phyloP scores from a whole-genome alignment of 2,888 invertebrate genomes.

The Anorthoa munda region DNA sequence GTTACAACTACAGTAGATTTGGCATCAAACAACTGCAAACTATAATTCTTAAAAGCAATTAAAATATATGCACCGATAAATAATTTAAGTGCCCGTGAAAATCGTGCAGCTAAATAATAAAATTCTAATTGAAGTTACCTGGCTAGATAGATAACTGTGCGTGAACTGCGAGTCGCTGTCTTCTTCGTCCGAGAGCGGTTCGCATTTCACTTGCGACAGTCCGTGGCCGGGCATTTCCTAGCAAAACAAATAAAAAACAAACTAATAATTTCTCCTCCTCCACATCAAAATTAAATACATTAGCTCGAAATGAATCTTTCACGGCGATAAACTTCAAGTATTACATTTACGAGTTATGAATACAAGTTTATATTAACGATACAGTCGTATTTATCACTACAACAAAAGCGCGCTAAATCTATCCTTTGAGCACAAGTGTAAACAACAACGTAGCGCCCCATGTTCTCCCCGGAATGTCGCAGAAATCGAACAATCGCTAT shows the following conservation, averaged over 20 bases:
- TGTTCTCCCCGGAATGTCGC: conserved; percentile 73
- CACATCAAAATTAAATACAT: conserved; percentile 7
- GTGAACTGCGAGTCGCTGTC: conserved; percentile 79
- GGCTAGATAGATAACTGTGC: conserved; percentile 73
- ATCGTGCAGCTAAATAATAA: conserved; percentile 47
- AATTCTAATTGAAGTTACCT: conserved; percentile 73
- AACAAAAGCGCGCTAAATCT: conserved; percentile 48
- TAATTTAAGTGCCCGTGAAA: conserved; percentile 26
- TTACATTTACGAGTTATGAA: conserved; percentile 16
- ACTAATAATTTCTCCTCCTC: conserved; percentile 4
- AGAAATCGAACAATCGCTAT: conserved; percentile 79
- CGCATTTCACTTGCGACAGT: conserved; percentile 80
- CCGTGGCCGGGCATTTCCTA: conserved; percentile 86
- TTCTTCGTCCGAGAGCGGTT: conserved; percentile 84
- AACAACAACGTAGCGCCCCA: conserved; percentile 69
- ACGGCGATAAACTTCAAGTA: conserved; percentile 14
- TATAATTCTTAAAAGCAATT: conserved; percentile 22
- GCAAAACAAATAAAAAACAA: conserved; percentile 42
- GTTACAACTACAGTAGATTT: not conserved
- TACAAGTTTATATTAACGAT: conserved; percentile 27
- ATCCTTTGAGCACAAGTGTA: conserved; percentile 58
- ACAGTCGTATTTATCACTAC: conserved; percentile 22
- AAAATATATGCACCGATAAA: conserved; percentile 22
- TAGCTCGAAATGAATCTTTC: conserved; percentile 15
- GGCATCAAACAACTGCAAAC: conserved; percentile 22